Conservation (phyloP, 2,113 vertebrate species). For the Elephas maximus region DNA sequence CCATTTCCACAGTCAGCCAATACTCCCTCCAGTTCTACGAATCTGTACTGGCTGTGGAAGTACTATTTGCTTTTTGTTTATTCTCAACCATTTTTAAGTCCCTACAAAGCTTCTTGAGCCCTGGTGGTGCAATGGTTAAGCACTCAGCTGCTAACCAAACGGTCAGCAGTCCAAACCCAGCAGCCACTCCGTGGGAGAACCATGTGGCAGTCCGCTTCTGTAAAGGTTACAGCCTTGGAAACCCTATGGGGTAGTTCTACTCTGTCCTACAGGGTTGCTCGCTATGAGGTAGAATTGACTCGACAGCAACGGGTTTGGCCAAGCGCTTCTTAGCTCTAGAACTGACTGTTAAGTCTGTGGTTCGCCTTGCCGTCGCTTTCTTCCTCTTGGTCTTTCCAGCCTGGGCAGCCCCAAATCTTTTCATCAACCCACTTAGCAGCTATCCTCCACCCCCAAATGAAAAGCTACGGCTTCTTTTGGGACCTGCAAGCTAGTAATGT, state of each 20-base stretch:
- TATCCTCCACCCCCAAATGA: background rate
- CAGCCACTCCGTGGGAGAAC: no score
- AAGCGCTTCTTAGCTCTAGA: no score
- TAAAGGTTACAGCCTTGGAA: no score
- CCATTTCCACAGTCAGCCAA: background rate
- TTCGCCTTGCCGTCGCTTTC: accelerated
- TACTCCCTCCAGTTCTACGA: background rate
- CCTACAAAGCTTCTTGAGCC: background rate
- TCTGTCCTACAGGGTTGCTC: no score
- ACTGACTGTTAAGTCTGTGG: background rate
- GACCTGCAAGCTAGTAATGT: background rate
- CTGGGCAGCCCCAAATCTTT: background rate
- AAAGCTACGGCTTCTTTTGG: background rate
- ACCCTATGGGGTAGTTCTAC: no score
- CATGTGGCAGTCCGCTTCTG: no score
- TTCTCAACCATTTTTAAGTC: background rate
- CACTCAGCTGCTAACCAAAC: no score
- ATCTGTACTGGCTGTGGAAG: background rate
- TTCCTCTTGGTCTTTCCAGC: background rate
- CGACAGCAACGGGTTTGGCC: no score
- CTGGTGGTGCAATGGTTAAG: background rate
- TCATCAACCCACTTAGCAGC: background rate
- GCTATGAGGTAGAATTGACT: no score
- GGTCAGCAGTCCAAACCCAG: no score
- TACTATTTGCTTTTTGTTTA: background rate